phyloP scores from a whole-genome alignment of 2,888 invertebrate species.

The Drosophila peninsularis region DNA sequence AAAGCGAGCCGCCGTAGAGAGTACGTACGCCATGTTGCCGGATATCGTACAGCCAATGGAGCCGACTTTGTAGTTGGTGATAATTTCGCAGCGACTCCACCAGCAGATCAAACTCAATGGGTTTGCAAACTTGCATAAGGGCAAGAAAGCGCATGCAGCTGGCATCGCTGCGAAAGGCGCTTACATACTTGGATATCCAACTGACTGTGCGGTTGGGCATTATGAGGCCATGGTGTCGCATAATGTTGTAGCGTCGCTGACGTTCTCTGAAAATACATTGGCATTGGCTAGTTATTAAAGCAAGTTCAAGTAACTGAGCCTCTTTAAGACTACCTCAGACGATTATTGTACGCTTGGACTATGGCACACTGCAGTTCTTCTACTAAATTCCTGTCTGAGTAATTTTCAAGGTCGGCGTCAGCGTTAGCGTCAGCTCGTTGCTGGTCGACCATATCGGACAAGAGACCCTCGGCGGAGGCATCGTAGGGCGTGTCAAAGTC shows the following conservation, averaged over 20 bases:
- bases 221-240: conserved; percentile 92
- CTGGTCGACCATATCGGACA: conserved; percentile 82
- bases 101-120: conserved; percentile 90
- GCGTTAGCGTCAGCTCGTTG: conserved; percentile 66
- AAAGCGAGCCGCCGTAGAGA: conserved; percentile 88
- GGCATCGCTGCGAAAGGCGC: conserved; percentile 86
- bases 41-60: conserved; percentile 88
- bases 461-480: conserved; percentile 91
- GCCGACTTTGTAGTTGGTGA: conserved; percentile 88
- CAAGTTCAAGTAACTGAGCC: no score
- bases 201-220: conserved; percentile 89
- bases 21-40: conserved; percentile 90
- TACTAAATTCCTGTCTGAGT: conserved; percentile 69
- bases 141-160: conserved; percentile 86
- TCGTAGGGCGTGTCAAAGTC: conserved; percentile 95
- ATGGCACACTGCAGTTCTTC: conserved; percentile 89
- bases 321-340: conserved; percentile 85
- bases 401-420: conserved; percentile 47
- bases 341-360: conserved; percentile 90
- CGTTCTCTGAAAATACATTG: conserved; percentile 86
- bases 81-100: conserved; percentile 91
- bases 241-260: conserved; percentile 89
- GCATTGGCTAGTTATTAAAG: neutral
- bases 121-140: conserved; percentile 91
- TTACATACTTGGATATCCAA: conserved; percentile 89